Evolutionary conservation across 2,113 vertebrate species (phyloP), one percentile per base, ranked within the genome.

Genomic region (Xenopus laevis): DNA sequence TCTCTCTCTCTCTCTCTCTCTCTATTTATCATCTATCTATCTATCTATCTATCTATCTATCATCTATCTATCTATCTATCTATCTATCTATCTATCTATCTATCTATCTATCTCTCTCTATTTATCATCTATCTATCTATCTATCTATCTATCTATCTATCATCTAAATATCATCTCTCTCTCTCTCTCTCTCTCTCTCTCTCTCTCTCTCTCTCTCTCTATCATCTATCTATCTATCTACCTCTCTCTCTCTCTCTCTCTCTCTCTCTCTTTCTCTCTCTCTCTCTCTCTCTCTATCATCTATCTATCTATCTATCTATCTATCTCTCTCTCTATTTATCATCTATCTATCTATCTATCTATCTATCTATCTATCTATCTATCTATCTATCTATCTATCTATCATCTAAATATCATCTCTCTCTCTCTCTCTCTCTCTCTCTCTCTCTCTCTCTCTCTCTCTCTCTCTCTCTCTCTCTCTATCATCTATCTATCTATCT

Each of bases 271-370:
- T 71, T 61, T 59, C 33, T 62, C 46, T 45, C n/a, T 18, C 11
- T 71, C 0, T 59, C 18, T 61, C 50, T 74, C 16, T 10, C 10
- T 77, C 44, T 20, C 20, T 57, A 63, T 61, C n/a, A n/a, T n/a
- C 46, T 47, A 47, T 47, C 46, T 47, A 47, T 47, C 46, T 27
- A 47, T 47, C 46, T 6, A 47, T 47, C 46, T 6, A 47, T 47
- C 6, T n/a, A 78, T 69, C 9, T 46, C 21, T 21, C 6, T n/a
- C n/a, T n/a, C n/a, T n/a, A 7, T 11, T 0, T 40, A 21, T 52
- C 9, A 65, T 65, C 63, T 65, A 65, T 65, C 33, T 65, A 65
- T 65, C 21, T 30, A 64, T 63, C 60, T 64, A 64, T 64, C 62
- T 46, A 64, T 46, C 40, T 65, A 65, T 65, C 63, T 65, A 65